Conservation (phyloP, 2,797 vertebrate species). For the Nasua narica region DNA sequence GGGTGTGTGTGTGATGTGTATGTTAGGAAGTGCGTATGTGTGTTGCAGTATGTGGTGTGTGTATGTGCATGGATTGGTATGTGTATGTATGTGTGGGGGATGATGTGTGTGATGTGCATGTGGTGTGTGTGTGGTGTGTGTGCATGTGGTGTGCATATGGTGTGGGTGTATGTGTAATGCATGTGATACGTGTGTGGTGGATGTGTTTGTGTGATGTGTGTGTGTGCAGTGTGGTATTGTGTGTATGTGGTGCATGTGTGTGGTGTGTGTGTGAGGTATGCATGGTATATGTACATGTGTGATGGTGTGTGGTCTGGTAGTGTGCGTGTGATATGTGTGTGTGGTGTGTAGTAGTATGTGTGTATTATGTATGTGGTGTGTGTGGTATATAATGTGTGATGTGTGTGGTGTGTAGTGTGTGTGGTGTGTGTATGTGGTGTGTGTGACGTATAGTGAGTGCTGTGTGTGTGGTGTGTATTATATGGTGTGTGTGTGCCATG, state of each 20-base stretch:
- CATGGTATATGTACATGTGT: background rate
- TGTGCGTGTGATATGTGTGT: too few relatives aligned
- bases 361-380: background rate
- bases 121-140: background rate
- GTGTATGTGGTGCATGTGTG: background rate
- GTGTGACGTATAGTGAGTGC: background rate
- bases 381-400: too few relatives aligned
- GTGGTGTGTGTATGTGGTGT: background rate
- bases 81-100: background rate
- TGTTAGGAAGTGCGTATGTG: background rate
- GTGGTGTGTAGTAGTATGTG: too few relatives aligned
- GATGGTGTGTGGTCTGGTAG: too few relatives aligned
- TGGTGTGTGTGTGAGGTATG: background rate
- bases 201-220: background rate
- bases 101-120: background rate
- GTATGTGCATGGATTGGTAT: background rate
- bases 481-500: fast-evolving
- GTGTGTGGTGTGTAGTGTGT: background rate
- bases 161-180: background rate
- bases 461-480: background rate
- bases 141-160: background rate
- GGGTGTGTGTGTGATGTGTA: background rate
- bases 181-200: background rate
- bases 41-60: background rate
- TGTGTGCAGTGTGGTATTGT: background rate